These are phyloP conservation scores for Onychomys leucogaster DNA, from an alignment of 2,797 vertebrate genomes.

Conservation along the genomic window DNA sequence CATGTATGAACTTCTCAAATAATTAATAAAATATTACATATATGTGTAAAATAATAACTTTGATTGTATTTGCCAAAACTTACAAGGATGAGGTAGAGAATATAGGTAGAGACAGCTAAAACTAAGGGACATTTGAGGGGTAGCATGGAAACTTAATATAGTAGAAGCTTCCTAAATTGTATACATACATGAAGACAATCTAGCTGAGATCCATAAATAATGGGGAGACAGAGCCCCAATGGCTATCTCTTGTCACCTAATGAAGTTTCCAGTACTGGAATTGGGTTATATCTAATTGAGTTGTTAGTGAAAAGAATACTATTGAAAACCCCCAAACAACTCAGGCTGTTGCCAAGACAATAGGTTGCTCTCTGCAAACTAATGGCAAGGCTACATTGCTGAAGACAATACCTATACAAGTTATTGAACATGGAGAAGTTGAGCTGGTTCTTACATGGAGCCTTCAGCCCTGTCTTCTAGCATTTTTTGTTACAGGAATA, in stretches of 20 bases:
- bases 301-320: background rate
- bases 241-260: background rate
- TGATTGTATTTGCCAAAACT: background rate
- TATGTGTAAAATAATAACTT: background rate
- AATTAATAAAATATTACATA: background rate
- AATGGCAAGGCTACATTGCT: background rate
- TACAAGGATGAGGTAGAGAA: background rate
- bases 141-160: background rate
- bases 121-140: background rate
- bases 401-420: background rate
- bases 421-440: background rate
- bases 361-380: background rate
- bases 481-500: background rate
- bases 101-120: background rate
- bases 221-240: background rate
- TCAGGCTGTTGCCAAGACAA: background rate
- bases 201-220: background rate
- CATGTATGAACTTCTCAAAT: background rate
- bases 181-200: background rate
- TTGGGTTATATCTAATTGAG: background rate
- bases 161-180: background rate
- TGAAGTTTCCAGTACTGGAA: background rate
- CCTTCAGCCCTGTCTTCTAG: background rate
- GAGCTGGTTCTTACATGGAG: background rate
- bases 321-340: background rate